A percentile compares a stretch with the other conserved stretches of the same genome.
Evolutionary conservation across 2,888 invertebrate genomes (phyloP).

Genomic region (Pinctada fucata): DNA sequence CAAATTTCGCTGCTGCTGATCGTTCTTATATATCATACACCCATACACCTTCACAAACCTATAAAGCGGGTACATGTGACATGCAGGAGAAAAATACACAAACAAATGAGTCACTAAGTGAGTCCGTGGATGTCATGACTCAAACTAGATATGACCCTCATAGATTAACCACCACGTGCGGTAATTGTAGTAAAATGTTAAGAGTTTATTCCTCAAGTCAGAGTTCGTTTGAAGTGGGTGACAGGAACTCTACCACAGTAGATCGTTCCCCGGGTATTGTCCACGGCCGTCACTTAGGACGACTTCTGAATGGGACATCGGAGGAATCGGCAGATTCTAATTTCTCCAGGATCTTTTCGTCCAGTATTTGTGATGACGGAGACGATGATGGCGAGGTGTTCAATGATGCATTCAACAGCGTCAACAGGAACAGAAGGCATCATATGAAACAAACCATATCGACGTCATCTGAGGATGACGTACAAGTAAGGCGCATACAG

Average conservation of each 20-base stretch:
- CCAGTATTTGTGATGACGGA: conserved; percentile 12
- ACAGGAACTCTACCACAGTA: background rate
- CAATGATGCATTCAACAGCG: no score
- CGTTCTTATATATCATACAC: background rate
- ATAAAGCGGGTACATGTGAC: background rate
- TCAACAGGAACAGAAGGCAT: no score
- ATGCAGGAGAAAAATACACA: background rate
- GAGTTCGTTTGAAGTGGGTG: background rate
- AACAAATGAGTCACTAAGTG: background rate
- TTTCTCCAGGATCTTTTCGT: conserved; percentile 16
- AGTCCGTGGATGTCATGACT: background rate
- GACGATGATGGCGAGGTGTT: background rate
- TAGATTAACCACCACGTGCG: background rate
- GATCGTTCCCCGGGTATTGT: background rate
- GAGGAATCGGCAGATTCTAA: background rate
- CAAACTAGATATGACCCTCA: background rate
- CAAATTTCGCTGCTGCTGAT: background rate
- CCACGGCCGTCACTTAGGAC: background rate
- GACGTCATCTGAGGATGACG: background rate
- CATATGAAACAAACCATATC: background rate
- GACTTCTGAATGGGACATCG: background rate
- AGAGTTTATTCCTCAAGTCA: background rate
- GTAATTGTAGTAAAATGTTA: background rate
- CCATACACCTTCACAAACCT: no score
- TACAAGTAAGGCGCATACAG: no score